Conservation (phyloP, 2,797 vertebrate genomes). For the Eulemur coronatus region DNA sequence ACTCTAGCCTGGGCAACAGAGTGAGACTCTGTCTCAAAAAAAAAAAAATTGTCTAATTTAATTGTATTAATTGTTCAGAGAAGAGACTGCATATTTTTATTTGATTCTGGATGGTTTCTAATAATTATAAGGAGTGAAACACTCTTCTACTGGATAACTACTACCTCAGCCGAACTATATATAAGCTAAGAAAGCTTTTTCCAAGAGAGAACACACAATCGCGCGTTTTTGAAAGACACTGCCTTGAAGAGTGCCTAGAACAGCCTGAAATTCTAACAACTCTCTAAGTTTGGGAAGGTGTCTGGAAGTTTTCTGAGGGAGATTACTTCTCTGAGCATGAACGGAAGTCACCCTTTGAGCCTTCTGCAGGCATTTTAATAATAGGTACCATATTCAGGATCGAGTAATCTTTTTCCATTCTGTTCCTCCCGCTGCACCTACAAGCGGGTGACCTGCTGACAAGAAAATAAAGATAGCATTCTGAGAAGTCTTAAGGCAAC, state of each 20-base stretch:
- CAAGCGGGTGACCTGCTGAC: background rate
- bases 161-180: background rate
- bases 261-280: background rate
- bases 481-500: background rate
- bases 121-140: background rate
- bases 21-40: too few species aligned
- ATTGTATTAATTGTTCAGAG: background rate
- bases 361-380: background rate
- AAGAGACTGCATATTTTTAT: background rate
- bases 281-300: background rate
- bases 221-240: background rate
- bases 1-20: too few species aligned
- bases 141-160: background rate
- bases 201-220: background rate
- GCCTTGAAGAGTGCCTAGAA: background rate
- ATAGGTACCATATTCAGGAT: background rate
- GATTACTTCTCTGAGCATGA: slow-evolving; percentile 55
- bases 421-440: background rate
- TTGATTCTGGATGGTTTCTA: background rate
- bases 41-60: background rate
- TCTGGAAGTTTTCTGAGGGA: background rate
- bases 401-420: background rate
- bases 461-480: background rate
- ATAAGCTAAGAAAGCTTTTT: background rate
- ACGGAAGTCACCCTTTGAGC: slow-evolving; percentile 54